These are phyloP conservation scores for Morphnarchus princeps DNA, from an alignment of 2,113 vertebrate species.

Conservation along the genomic window DNA sequence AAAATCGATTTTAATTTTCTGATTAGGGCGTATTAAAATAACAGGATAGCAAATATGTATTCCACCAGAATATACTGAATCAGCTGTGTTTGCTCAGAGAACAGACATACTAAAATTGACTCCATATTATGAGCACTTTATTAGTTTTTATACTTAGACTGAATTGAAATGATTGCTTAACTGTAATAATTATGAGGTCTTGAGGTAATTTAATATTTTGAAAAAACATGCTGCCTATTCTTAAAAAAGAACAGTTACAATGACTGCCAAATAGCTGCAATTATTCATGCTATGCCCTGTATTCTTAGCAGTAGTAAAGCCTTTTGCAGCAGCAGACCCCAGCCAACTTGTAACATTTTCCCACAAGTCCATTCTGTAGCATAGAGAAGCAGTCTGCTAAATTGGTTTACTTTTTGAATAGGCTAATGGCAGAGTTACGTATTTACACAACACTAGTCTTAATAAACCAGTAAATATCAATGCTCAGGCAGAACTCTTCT, in stretches of 20 bases:
- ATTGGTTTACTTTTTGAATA: neutral
- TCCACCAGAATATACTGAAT: constrained; percentile 26
- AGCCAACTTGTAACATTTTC: neutral
- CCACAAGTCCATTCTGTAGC: neutral
- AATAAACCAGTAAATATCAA: neutral
- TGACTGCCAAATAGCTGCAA: constrained; percentile 15
- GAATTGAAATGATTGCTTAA: constrained; percentile 52
- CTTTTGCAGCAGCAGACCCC: neutral
- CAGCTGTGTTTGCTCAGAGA: constrained; percentile 26
- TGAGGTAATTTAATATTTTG: constrained; percentile 35
- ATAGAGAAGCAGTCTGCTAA: neutral
- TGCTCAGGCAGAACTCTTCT: neutral
- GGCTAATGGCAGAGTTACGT: neutral
- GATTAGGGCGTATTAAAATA: constrained; percentile 37
- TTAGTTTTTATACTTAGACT: constrained; percentile 42
- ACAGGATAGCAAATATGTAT: constrained; percentile 6
- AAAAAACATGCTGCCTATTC: constrained; percentile 33
- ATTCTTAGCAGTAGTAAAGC: neutral
- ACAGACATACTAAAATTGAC: constrained; percentile 29
- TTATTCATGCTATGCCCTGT: neutral
- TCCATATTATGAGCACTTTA: constrained; percentile 4
- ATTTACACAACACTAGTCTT: neutral
- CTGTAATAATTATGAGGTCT: constrained; percentile 32
- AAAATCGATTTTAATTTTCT: constrained; percentile 27
- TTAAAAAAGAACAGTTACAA: constrained; percentile 24